Evolutionary conservation across 1,140 invertebrate genomes (phyloP), one percentile per base, ranked within the genome.

Genomic region (Drosophila leontia): DNA sequence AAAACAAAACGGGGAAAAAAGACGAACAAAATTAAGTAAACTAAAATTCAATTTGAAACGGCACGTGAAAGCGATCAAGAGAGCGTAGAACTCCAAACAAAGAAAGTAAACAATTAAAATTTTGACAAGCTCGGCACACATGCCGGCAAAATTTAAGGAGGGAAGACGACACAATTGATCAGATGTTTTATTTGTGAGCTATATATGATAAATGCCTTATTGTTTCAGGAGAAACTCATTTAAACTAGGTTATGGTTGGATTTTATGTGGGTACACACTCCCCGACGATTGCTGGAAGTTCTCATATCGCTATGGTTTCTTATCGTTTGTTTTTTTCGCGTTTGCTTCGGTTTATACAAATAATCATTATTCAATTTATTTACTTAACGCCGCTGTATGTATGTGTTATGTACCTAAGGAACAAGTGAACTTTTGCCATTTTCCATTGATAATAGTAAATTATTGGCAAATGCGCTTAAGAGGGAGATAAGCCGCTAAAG

Each of bases 381-480:
- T 70, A 70, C 57, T 26, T 12, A 15, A 15, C 15, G 13, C 9
- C 4, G n/a, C 7, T 15, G 15, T 32, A 1, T 23, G 1, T 41
- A 11, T 67, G 34, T 47, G 26, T 47, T 39, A 42, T 45, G 3
- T 50, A 53, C 41, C 32, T 19, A 55, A 0, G 67, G 69, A 35
- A 71, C 42, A 71, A 71, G 64, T 77, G 77, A 85, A 77, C 72
- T 58, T 53, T 79, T 70, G 65, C 67, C 78, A 57, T 78, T 83
- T 68, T 74, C 59, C 63, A 81, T 77, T 83, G 84, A 87, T 87
- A 78, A 77, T 80, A 63, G 71, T 70, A 60, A 77, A 83, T 87
- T 88, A 74, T 88, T 88, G 67, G 72, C 63, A 88, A 87, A 88
- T 80, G 72, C 61, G 84, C 68, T 83, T 74, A 77, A 63, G 39